Conservation (phyloP, 2,888 invertebrate genomes). For the Cataglyphis altisquamis region DNA sequence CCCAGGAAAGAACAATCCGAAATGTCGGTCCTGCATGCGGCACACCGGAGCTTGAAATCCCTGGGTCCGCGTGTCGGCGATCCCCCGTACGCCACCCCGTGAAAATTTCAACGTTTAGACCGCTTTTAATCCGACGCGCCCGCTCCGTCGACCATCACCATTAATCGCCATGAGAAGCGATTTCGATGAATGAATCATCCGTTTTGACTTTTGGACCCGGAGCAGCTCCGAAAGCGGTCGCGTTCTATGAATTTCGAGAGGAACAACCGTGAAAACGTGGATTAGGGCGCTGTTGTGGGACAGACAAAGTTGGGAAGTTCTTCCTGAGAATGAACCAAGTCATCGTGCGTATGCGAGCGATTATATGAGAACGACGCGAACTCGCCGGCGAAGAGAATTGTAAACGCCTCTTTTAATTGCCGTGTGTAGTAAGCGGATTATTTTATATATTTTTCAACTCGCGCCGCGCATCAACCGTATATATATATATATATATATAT, state of each 20-base stretch:
- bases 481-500: too few species aligned
- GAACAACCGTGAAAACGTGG: conserved; percentile 61
- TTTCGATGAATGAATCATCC: conserved; percentile 75
- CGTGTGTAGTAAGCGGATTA: conserved; percentile 23
- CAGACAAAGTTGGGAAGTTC: conserved; percentile 20
- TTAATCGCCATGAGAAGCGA: conserved; percentile 78
- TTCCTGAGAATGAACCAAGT: conserved; percentile 29
- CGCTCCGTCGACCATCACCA: conserved; percentile 67
- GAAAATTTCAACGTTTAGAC: conserved; percentile 79
- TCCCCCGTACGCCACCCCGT: conserved; percentile 64
- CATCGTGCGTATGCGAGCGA: conserved; percentile 20
- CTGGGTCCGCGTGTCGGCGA: conserved; percentile 29
- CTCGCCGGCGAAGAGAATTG: neutral
- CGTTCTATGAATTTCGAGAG: conserved; percentile 56
- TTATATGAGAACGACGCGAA: neutral
- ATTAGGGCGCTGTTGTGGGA: conserved; percentile 59
- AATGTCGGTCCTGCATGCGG: conserved; percentile 60
- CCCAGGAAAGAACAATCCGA: conserved; percentile 65
- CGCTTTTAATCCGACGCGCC: conserved; percentile 75
- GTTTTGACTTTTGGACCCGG: conserved; percentile 59
- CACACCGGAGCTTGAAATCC: conserved; percentile 40
- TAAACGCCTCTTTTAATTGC: neutral
- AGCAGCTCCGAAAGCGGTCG: neutral
- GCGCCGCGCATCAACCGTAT: conserved; percentile 28
- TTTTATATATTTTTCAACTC: conserved; percentile 12